A percentile compares a stretch with the other conserved stretches of the same genome.
Conservation (phyloP, 2,888 invertebrate genomes). For the Cactoblastis cactorum region DNA sequence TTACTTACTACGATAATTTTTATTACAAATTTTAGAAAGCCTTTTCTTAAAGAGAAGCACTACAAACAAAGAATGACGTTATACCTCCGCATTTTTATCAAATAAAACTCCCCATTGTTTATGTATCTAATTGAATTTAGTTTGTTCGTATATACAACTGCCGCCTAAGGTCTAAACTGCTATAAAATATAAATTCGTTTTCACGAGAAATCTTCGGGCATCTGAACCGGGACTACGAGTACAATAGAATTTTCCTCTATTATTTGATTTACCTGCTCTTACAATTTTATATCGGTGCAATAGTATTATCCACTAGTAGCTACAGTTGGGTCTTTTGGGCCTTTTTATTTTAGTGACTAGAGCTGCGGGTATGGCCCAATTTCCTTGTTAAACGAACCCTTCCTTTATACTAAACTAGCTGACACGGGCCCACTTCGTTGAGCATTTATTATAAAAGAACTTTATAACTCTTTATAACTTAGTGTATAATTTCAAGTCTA, state of each 20-base stretch:
- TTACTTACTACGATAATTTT: no score
- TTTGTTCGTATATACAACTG: background rate
- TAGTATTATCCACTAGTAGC: conserved; percentile 49
- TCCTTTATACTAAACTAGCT: background rate
- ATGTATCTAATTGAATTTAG: background rate
- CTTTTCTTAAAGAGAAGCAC: no score
- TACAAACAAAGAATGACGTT: no score
- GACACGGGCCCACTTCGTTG: no score
- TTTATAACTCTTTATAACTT: no score
- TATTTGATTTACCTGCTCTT: conserved; percentile 71
- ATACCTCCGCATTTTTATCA: no score
- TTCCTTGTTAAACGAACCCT: conserved; percentile 2
- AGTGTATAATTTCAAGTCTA: no score
- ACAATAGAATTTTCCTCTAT: conserved; percentile 73
- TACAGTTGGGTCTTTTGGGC: conserved; percentile 38
- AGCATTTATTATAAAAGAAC: no score
- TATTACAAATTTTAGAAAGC: no score
- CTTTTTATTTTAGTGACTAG: conserved; percentile 27
- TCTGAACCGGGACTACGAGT: conserved; percentile 54
- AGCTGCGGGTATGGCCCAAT: conserved; percentile 4
- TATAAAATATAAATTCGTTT: conserved; percentile 50
- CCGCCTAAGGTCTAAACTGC: conserved; percentile 30
- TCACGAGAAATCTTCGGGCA: conserved; percentile 53
- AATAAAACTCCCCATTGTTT: background rate
- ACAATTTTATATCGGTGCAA: conserved; percentile 63